Evolutionary conservation across 2,113 vertebrate species (phyloP).

Genomic region (Lanius collurio): DNA sequence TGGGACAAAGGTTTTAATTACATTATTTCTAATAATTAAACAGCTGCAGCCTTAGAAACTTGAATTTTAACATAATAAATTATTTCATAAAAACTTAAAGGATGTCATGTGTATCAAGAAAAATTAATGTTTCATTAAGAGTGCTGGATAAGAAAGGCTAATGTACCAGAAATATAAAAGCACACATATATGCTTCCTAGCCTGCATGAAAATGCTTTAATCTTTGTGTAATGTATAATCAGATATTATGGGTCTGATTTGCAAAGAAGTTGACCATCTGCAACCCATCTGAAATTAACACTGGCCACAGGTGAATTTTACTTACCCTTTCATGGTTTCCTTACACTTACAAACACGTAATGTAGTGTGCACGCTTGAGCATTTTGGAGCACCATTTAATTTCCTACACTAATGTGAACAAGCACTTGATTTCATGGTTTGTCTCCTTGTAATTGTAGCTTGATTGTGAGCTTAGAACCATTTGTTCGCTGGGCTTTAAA

Average conservation of each 20-base stretch:
- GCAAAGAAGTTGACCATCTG: not conserved
- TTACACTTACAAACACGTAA: constrained; percentile 14
- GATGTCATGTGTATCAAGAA: not conserved
- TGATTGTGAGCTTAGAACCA: constrained; percentile 52
- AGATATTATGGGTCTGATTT: not conserved
- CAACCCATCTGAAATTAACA: not conserved
- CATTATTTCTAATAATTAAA: not conserved
- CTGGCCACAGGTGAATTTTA: not conserved
- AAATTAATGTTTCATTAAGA: not conserved
- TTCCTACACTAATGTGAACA: constrained; percentile 61
- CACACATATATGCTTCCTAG: not conserved
- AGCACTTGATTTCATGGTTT: constrained; percentile 67
- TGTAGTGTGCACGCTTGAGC: constrained; percentile 12
- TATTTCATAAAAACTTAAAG: not conserved
- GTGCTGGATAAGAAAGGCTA: not conserved
- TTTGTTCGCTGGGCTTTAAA: constrained; percentile 52
- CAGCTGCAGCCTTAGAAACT: not conserved
- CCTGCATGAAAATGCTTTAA: not conserved
- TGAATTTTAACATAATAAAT: not conserved
- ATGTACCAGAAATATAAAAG: not conserved
- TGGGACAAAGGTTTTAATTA: not conserved
- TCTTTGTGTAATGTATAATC: not conserved
- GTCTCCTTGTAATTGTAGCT: constrained; percentile 58
- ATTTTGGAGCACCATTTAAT: constrained; percentile 49
- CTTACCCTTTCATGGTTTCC: constrained; percentile 19